A percentile compares a stretch with the other conserved stretches of the same genome.
These are phyloP conservation scores for Chaetorhynchus papuensis DNA, from an alignment of 2,113 vertebrate species.

Conservation along the genomic window DNA sequence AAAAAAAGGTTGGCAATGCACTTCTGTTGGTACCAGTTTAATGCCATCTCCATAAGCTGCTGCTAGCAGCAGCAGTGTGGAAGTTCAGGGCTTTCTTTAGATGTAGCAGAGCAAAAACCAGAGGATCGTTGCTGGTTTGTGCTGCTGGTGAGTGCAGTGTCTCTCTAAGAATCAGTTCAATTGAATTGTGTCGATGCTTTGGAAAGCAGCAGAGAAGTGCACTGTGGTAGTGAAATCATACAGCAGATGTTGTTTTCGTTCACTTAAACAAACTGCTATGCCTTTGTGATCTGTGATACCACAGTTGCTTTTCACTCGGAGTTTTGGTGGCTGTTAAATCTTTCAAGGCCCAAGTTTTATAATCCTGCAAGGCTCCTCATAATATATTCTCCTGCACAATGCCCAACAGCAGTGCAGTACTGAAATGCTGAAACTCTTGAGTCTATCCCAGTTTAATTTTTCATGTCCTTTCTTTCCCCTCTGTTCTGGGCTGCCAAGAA, in stretches of 20 bases:
- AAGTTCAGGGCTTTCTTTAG: not conserved
- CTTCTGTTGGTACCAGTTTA: not conserved
- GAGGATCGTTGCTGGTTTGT: not conserved
- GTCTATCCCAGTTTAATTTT: not conserved
- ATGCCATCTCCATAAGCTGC: not conserved
- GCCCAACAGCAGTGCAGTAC: not conserved
- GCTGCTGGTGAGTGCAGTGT: not conserved
- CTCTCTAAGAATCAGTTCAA: not conserved
- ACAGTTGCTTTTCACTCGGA: not conserved
- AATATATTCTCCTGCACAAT: not conserved
- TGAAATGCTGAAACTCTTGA: not conserved
- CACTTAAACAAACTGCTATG: slow-evolving; percentile 1
- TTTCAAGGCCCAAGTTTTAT: not conserved
- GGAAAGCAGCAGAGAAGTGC: not conserved
- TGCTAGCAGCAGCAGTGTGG: not conserved
- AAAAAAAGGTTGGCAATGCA: not conserved
- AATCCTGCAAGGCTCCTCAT: not conserved
- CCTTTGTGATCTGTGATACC: slow-evolving; percentile 15
- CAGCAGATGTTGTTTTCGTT: slow-evolving; percentile 43
- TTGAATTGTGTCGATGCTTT: not conserved
- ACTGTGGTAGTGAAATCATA: slow-evolving; percentile 14
- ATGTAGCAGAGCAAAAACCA: not conserved
- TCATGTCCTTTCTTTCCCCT: not conserved
- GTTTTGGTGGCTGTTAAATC: not conserved
- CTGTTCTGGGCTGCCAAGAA: not conserved